Evolutionary conservation across 2,888 invertebrate species (phyloP), one percentile per base, ranked within the genome.

Genomic region (Deilephila porcellus): DNA sequence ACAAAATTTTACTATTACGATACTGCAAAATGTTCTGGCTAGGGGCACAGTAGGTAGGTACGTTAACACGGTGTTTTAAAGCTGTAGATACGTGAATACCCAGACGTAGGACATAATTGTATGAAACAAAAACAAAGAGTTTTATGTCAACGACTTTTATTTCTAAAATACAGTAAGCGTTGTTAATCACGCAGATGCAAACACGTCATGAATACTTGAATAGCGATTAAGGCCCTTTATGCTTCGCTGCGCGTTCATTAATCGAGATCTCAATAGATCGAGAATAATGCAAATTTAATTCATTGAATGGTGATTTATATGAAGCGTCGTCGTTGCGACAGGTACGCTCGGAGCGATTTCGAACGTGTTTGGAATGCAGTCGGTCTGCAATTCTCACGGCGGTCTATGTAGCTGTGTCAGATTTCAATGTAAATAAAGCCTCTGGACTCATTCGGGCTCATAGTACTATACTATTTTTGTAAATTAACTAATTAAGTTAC

Each of bases 311-410:
- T 78, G 74, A 76, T 64, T 8, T 60, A 52, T 60, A 70, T 20
- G 60, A 71, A 25, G 37, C 52, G 67, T 75, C 52, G 67, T 75
- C 73, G 70, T 19, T 72, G 62, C 73, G 74, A 64, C 73, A 78
- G 77, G 75, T 78, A 78, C 80, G 77, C 75, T 76, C 70, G 73
- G 60, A 71, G 71, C 70, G 74, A 76, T 75, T 76, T 56, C 71
- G 74, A 64, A 73, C 74, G 77, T 74, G 78, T 72, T 67, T 37
- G 81, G 82, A 83, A 83, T 85, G 83, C 80, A 76, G 78, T 73
- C 73, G 60, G 75, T 75, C 74, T 74, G 75, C 73, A 74, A 74
- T 77, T 79, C 77, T 77, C 78, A 79, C 75, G 74, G 45, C 34
- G 45, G 20, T 60, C 45, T 52, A 70, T 75, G 59, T 72, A 20